Conservation (phyloP, 2,888 invertebrate genomes). For the Drosophila paramelanica region DNA sequence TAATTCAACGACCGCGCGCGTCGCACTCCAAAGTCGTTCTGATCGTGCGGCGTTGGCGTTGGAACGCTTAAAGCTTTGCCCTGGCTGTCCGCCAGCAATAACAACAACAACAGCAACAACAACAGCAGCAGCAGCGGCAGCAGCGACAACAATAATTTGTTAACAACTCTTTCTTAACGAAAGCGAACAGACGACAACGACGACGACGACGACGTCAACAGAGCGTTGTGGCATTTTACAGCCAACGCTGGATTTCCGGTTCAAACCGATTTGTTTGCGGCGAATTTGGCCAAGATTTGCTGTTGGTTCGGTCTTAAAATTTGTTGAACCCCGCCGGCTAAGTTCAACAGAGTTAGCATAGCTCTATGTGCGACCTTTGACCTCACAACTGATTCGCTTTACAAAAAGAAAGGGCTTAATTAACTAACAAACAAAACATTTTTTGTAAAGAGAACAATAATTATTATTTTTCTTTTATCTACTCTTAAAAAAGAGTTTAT, state of each 20-base stretch:
- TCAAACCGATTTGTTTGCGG: constrained; percentile 51
- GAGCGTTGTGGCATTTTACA: constrained; percentile 35
- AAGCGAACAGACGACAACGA: constrained; percentile 50
- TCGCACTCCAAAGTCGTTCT: constrained; percentile 82
- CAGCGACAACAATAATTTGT: constrained; percentile 56
- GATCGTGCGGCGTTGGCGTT: constrained; percentile 73
- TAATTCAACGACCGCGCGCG: constrained; percentile 72
- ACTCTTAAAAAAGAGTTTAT: too few relatives aligned
- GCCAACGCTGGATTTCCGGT: constrained; percentile 58
- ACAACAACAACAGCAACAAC: constrained; percentile 38
- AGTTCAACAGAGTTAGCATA: constrained; percentile 19
- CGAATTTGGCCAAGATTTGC: constrained; percentile 28
- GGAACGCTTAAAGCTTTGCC: constrained; percentile 77
- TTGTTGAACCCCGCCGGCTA: constrained; percentile 32
- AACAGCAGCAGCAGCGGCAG: constrained; percentile 43
- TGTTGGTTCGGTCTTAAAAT: constrained; percentile 19
- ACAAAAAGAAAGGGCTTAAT: neutral
- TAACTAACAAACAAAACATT: too few relatives aligned
- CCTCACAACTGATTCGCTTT: constrained; percentile 42
- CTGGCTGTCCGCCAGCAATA: constrained; percentile 46
- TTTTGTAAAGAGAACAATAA: too few relatives aligned
- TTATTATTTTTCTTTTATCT: too few relatives aligned
- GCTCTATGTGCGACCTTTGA: constrained; percentile 35
- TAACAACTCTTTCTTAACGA: constrained; percentile 75
- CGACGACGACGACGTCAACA: constrained; percentile 7